phyloP scores from a whole-genome alignment of 2,113 vertebrate species.

The Malurus alboscapulatus region DNA sequence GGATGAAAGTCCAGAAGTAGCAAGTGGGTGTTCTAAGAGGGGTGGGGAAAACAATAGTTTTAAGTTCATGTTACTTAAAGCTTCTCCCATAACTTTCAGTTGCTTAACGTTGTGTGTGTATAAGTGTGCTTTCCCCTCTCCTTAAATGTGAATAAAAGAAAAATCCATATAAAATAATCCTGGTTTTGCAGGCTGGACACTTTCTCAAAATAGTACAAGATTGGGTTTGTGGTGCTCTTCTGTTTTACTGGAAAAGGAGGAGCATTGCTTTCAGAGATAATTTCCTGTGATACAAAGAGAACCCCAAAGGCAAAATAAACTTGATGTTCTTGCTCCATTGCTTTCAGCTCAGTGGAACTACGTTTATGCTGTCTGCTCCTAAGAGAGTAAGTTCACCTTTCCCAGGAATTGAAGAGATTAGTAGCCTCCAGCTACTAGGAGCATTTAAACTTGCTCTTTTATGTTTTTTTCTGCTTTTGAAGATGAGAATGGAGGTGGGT shows the following conservation, averaged over 20 bases:
- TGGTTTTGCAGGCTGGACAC: constrained; percentile 31
- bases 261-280: constrained; percentile 22
- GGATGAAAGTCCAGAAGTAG: constrained; percentile 26
- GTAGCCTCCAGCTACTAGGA: constrained; percentile 60
- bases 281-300: constrained; percentile 31
- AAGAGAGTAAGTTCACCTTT: constrained; percentile 56
- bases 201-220: constrained; percentile 3
- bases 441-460: constrained; percentile 53
- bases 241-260: not conserved
- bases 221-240: not conserved
- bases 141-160: constrained; percentile 13
- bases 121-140: not conserved
- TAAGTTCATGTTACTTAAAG: constrained; percentile 49
- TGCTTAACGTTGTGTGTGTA: constrained; percentile 30
- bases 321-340: constrained; percentile 21
- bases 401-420: constrained; percentile 57
- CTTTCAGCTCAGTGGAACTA: constrained; percentile 40
- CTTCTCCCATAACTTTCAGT: constrained; percentile 38
- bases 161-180: not conserved
- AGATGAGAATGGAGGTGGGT: not conserved
- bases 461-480: constrained; percentile 24
- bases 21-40: constrained; percentile 29
- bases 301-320: constrained; percentile 54
- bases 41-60: constrained; percentile 55
- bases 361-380: constrained; percentile 43